Conservation (phyloP, 2,888 invertebrate genomes). For the Pherbina coryleti region DNA sequence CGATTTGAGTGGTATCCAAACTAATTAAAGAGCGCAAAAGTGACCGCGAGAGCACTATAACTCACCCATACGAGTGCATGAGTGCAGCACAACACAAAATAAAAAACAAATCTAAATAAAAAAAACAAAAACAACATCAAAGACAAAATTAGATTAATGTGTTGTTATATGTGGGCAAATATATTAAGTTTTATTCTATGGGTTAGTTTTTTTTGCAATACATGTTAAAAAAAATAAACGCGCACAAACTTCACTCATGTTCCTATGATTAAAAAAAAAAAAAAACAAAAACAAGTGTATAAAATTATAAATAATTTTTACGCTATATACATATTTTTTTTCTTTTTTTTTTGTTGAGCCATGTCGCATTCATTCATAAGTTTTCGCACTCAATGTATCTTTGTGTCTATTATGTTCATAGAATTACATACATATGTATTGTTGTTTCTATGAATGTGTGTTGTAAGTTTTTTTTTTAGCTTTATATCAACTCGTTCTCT, state of each 20-base stretch:
- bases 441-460: no score
- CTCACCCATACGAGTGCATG: neutral
- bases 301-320: slow-evolving; percentile 2
- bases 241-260: neutral
- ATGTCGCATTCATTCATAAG: slow-evolving; percentile 10
- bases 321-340: no score
- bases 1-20: neutral
- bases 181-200: neutral
- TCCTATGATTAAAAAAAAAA: neutral
- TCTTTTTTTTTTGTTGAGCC: neutral
- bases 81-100: neutral
- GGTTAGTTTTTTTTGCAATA: neutral
- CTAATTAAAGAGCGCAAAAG: neutral
- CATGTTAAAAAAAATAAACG: neutral
- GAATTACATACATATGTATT: no score
- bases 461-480: no score
- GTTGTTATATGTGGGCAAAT: neutral
- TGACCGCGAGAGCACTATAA: neutral
- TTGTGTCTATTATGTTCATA: no score
- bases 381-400: neutral
- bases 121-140: slow-evolving; percentile 2
- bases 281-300: neutral
- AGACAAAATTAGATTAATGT: neutral
- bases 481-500: no score
- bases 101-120: neutral